Percentiles rank a stretch among this genome's conserved stretches.
phyloP scores from a whole-genome alignment of 2,113 vertebrate species.

The Antechinus flavipes region DNA sequence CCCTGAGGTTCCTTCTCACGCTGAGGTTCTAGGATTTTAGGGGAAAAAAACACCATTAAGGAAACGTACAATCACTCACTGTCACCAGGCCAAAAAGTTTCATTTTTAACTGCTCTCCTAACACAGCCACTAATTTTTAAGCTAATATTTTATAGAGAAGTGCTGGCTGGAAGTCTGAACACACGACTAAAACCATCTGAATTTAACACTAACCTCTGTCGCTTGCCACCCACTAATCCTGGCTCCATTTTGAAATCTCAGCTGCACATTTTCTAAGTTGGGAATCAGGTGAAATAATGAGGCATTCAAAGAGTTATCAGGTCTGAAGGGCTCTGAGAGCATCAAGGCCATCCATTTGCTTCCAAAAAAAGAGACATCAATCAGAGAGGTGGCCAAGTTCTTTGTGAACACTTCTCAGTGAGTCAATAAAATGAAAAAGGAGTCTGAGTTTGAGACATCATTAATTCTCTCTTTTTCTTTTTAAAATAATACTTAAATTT shows the following conservation, averaged over 20 bases:
- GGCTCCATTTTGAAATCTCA: not conserved
- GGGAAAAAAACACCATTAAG: not conserved
- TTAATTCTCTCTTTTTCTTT: not conserved
- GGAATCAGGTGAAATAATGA: not conserved
- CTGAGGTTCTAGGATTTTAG: not conserved
- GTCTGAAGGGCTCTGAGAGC: not conserved
- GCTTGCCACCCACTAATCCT: not conserved
- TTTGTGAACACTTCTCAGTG: not conserved
- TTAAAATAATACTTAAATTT: not conserved
- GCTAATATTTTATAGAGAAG: conserved; percentile 7
- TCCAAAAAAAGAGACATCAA: not conserved
- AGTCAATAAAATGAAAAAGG: not conserved
- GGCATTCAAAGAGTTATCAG: not conserved
- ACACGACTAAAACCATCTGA: not conserved
- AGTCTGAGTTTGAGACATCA: not conserved
- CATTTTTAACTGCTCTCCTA: not conserved
- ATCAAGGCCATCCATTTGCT: not conserved
- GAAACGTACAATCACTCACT: not conserved
- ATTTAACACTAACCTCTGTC: not conserved
- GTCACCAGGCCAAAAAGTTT: not conserved
- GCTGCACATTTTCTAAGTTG: not conserved
- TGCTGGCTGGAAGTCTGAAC: not conserved
- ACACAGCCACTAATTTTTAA: not conserved
- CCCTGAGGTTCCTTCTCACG: not conserved
- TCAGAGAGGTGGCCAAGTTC: not conserved